Evolutionary conservation across 2,113 vertebrate species (phyloP).

Genomic region (Vulpes lagopus): DNA sequence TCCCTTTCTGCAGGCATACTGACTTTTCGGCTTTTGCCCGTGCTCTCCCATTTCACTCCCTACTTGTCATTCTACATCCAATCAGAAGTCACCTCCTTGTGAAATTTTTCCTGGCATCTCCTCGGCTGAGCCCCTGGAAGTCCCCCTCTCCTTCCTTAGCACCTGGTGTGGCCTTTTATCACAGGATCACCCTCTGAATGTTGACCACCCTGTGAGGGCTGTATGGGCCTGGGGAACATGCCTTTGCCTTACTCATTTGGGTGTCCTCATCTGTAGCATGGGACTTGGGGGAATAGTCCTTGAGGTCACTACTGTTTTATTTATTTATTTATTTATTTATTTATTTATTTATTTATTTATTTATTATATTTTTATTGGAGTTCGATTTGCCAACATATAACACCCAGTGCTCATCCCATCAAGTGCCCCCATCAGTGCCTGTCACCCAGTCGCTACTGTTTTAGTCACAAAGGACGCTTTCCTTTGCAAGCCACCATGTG

Average conservation of each 20-base stretch:
- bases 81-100: not conserved
- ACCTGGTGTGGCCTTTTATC: not conserved
- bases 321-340: no score
- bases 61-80: conserved; percentile 4
- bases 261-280: not conserved
- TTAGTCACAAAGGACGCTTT: not conserved
- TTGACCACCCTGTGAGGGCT: not conserved
- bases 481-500: accelerated
- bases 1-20: not conserved
- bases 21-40: not conserved
- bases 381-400: no score
- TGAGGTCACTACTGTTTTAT: not conserved
- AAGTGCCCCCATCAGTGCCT: no score
- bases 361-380: no score
- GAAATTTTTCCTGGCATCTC: not conserved
- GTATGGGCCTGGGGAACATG: not conserved
- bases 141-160: not conserved
- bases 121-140: not conserved
- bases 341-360: no score
- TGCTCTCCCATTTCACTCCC: not conserved
- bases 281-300: not conserved
- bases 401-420: no score
- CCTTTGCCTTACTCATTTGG: not conserved
- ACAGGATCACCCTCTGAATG: not conserved
- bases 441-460: not conserved